Evolutionary conservation across 2,888 invertebrate species (phyloP), one percentile per base, ranked within the genome.

Genomic region (Azorinus chamasolen): DNA sequence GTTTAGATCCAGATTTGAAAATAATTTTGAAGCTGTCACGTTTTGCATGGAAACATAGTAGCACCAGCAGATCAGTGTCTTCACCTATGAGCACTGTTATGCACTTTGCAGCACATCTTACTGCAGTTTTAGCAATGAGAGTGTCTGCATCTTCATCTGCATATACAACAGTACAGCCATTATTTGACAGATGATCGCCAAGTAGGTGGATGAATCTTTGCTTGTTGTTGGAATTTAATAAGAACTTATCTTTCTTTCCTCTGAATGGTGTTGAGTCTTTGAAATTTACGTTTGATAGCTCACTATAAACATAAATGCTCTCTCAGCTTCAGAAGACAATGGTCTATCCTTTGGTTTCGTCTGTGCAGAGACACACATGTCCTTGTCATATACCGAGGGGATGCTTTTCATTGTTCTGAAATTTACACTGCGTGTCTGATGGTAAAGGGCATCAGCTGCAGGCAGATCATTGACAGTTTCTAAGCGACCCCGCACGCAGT

Each of bases 41-140:
- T 16, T 58, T 45, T 39, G 73, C 63, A 68, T 87, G 80, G 55
- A 78, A 72, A 41, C 72, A 78, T 20, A 89, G n/a, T n/a, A n/a
- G 51, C 8, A 86, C 72, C 1, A 89, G 63, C 10, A 89, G 51
- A 63, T 88, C 86, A 20, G 87, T 89, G 53, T 89, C 88, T 55
- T 87, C 87, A 6, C 85, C 88, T 39, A 87, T 58, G 5, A 87
- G 18, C 16, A 61, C 62, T 45, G 83, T 81, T 2, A 16, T 37
- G 10, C 20, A 32, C 32, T 20, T n/a, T 24, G 37, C 41, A 25
- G 85, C 58, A 37, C 25, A 43, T n/a, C 54, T 41, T 10, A 83
- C 51, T 20, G 83, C 80, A 27, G 83, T 87, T 27, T 76, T 18
- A 1, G 69, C 84, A 65, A 88, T 85, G 10, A 83, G 43, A 4